Percentiles rank a stretch among this genome's conserved stretches.
These are phyloP conservation scores for Vanessa cardui DNA, from an alignment of 2,888 invertebrate genomes.

Conservation along the genomic window DNA sequence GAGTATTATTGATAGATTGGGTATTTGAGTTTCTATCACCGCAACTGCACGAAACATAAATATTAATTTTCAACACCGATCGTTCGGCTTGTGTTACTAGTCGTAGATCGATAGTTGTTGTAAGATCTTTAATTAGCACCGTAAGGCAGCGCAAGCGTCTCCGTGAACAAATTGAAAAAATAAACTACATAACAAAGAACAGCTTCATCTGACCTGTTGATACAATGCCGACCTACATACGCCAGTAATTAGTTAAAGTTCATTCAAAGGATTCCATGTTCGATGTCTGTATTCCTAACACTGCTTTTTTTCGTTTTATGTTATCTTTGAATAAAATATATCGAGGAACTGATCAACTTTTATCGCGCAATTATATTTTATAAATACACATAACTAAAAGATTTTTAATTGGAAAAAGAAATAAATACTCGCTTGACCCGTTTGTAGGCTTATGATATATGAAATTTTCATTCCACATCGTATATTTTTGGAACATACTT, in stretches of 20 bases:
- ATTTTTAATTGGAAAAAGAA: too few species aligned
- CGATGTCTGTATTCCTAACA: constrained; percentile 55
- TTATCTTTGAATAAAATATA: neutral
- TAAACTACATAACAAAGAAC: constrained; percentile 73
- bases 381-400: too few species aligned
- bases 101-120: constrained; percentile 48
- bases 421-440: too few species aligned
- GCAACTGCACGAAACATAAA: constrained; percentile 28
- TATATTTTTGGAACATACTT: neutral
- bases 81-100: constrained; percentile 55
- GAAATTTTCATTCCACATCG: neutral
- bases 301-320: constrained; percentile 31
- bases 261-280: constrained; percentile 65
- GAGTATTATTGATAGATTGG: neutral
- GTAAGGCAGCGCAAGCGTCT: constrained; percentile 47
- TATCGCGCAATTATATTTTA: too few species aligned
- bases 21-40: constrained; percentile 4
- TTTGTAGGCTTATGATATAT: neutral
- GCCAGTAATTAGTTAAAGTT: constrained; percentile 69
- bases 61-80: constrained; percentile 48
- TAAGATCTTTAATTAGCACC: constrained; percentile 59
- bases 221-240: constrained; percentile 71
- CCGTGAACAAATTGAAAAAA: constrained; percentile 67
- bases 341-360: too few species aligned
- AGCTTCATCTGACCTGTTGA: constrained; percentile 67